These are phyloP conservation scores for Cheumatopsyche charites DNA, from an alignment of 1,140 invertebrate genomes.

Conservation along the genomic window DNA sequence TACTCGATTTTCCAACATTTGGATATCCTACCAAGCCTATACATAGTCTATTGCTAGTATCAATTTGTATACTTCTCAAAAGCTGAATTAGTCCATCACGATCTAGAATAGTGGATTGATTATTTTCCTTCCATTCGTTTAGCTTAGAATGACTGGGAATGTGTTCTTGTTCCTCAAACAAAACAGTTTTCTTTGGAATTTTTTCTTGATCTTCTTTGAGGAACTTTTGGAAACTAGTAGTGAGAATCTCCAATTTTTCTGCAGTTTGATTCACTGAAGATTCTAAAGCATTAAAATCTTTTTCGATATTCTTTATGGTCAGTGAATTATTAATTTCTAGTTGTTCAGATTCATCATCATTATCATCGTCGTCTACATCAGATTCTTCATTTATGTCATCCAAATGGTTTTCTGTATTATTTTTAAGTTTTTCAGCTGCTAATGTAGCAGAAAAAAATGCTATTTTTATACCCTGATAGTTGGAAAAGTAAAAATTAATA, in stretches of 20 bases:
- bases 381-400: conserved; percentile 44
- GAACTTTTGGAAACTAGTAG: conserved; percentile 49
- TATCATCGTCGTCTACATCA: conserved; percentile 47
- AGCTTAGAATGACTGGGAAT: too few species aligned
- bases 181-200: background rate
- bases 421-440: conserved; percentile 59
- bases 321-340: background rate
- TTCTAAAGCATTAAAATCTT: conserved; percentile 56
- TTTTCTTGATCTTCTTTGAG: conserved; percentile 23
- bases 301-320: conserved; percentile 56
- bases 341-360: conserved; percentile 49
- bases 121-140: conserved; percentile 50
- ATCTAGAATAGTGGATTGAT: conserved; percentile 62
- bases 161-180: too few species aligned
- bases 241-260: conserved; percentile 48
- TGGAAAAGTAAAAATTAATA: background rate
- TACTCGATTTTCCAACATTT: conserved; percentile 99
- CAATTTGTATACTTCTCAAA: conserved; percentile 69
- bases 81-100: conserved; percentile 69
- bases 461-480: conserved; percentile 63
- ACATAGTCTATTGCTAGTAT: conserved; percentile 71
- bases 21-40: conserved; percentile 97
- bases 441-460: conserved; percentile 85
- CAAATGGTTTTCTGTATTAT: conserved; percentile 39
- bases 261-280: conserved; percentile 51